phyloP scores from a whole-genome alignment of 2,113 vertebrate species.

The Callocephalon fimbriatum region DNA sequence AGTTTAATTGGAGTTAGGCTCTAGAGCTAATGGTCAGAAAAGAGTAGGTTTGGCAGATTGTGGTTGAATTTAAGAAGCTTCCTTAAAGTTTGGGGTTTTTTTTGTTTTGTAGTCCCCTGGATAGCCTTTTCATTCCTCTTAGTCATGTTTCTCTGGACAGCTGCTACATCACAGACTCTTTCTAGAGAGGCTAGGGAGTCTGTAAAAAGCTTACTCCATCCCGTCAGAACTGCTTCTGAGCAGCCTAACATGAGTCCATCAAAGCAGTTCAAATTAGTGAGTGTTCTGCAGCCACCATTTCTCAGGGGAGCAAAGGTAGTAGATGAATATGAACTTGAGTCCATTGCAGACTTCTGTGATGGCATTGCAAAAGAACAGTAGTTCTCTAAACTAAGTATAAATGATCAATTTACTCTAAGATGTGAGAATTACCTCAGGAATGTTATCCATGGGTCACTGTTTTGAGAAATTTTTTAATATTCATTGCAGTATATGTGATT shows the following conservation, averaged over 20 bases:
- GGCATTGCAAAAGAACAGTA: neutral
- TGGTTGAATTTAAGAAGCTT: neutral
- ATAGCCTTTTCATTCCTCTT: neutral
- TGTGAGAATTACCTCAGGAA: neutral
- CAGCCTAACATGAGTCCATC: neutral
- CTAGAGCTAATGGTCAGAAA: neutral
- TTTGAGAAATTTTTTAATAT: neutral
- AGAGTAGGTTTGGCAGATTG: neutral
- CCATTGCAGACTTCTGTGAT: neutral
- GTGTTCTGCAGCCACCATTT: neutral
- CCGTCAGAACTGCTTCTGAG: neutral
- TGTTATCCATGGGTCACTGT: neutral
- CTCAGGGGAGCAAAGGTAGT: neutral
- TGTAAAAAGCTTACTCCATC: neutral
- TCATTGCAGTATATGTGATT: neutral
- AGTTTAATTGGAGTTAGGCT: neutral
- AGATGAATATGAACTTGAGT: neutral
- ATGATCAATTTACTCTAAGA: neutral
- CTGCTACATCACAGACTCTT: neutral
- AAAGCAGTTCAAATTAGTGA: neutral
- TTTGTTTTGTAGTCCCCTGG: neutral
- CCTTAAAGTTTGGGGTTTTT: accelerated
- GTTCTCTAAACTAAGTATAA: neutral
- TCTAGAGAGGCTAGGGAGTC: neutral
- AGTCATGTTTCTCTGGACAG: neutral